Evolutionary conservation across 2,888 invertebrate genomes (phyloP).

Genomic region (Napeogenes inachia): DNA sequence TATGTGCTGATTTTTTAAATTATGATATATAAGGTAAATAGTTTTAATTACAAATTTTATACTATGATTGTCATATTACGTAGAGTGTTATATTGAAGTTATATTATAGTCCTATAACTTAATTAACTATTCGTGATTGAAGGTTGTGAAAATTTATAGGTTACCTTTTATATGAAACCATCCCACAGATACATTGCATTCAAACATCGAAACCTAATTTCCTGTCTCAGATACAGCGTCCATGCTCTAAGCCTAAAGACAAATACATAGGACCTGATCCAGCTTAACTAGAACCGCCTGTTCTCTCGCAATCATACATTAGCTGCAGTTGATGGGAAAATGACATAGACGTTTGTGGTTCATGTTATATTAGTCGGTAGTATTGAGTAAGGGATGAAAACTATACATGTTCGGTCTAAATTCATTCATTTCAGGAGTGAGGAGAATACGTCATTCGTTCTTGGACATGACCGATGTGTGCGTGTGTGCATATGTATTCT

Average conservation of each 20-base stretch:
- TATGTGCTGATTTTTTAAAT: too few relatives aligned
- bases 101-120: too few relatives aligned
- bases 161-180: slow-evolving; percentile 36
- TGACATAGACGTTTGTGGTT: slow-evolving; percentile 24
- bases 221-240: slow-evolving; percentile 71
- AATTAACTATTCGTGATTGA: background rate
- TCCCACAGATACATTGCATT: slow-evolving; percentile 50
- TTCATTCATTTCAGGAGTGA: slow-evolving; percentile 14
- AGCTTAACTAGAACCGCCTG: slow-evolving; percentile 39
- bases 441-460: slow-evolving; percentile 18
- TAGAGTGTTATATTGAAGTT: too few relatives aligned
- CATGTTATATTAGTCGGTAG: slow-evolving; percentile 22
- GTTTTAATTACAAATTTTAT: background rate
- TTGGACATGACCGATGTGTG: slow-evolving; percentile 7
- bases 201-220: slow-evolving; percentile 76
- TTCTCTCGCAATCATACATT: slow-evolving; percentile 16
- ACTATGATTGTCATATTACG: too few relatives aligned
- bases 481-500: background rate
- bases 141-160: slow-evolving; percentile 5
- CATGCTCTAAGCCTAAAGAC: slow-evolving; percentile 66
- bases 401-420: slow-evolving; percentile 25
- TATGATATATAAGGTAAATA: too few relatives aligned
- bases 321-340: slow-evolving; percentile 21
- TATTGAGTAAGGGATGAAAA: slow-evolving; percentile 31
- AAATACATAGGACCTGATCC: slow-evolving; percentile 57